These are phyloP conservation scores for Drosophila guanche DNA, from an alignment of 1,140 invertebrate genomes.

Conservation along the genomic window DNA sequence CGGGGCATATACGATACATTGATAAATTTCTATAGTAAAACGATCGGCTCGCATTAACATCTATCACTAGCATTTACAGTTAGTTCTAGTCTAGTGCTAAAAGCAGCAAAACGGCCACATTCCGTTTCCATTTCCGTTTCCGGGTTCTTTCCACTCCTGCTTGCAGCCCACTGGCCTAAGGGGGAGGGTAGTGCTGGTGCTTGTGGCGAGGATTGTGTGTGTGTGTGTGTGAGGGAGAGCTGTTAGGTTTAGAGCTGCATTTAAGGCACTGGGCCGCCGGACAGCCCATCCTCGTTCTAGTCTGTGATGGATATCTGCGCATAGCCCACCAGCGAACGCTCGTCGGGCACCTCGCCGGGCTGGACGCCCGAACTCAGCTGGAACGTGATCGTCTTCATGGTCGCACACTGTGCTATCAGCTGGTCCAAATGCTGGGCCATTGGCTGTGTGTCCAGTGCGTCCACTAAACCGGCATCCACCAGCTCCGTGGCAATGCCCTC, in stretches of 20 bases:
- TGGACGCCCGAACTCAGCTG: constrained; percentile 89
- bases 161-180: constrained; percentile 42
- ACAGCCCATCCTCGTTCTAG: constrained; percentile 83
- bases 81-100: constrained; percentile 74
- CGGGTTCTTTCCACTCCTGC: constrained; percentile 3
- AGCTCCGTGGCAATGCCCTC: constrained; percentile 97
- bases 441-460: constrained; percentile 94
- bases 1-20: constrained; percentile 5
- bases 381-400: constrained; percentile 92
- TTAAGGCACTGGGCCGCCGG: constrained; percentile 43
- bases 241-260: constrained; percentile 16
- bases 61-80: constrained; percentile 75
- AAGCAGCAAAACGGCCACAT: constrained; percentile 57
- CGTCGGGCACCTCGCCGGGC: constrained; percentile 94
- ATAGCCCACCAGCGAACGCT: constrained; percentile 97
- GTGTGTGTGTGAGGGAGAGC: constrained; percentile 13
- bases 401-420: constrained; percentile 90
- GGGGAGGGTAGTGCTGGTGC: constrained; percentile 6
- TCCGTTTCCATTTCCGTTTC: constrained; percentile 2
- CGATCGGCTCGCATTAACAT: constrained; percentile 68
- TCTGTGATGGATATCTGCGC: constrained; percentile 97
- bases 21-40: constrained; percentile 59
- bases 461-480: constrained; percentile 96
- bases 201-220: constrained; percentile 9
- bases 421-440: constrained; percentile 97